A percentile compares a stretch with the other conserved stretches of the same genome.
Conservation (phyloP, 2,797 vertebrate species). For the Sphenodon punctatus region DNA sequence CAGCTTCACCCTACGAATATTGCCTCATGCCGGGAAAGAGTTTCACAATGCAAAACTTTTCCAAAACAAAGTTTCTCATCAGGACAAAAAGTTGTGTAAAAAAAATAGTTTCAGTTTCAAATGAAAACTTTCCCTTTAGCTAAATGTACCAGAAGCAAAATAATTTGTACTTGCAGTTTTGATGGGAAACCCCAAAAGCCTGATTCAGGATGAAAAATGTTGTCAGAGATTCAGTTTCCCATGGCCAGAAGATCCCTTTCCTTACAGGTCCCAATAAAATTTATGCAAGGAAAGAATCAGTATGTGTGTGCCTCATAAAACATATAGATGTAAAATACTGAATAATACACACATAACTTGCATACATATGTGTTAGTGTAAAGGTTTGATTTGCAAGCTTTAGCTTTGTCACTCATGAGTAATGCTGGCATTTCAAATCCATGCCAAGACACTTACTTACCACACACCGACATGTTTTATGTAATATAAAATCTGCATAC, state of each 20-base stretch:
- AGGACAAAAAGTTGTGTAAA: no score
- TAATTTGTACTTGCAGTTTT: no score
- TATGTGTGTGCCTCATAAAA: neutral
- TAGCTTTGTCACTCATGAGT: constrained; percentile 47
- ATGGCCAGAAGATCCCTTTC: neutral
- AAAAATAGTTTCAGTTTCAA: no score
- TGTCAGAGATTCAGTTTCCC: no score
- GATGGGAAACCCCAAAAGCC: no score
- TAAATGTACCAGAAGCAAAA: no score
- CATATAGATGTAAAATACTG: neutral
- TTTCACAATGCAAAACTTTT: no score
- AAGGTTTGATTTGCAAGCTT: constrained; percentile 35
- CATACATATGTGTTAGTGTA: neutral
- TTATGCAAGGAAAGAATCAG: neutral
- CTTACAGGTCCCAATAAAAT: neutral
- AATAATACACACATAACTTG: constrained; percentile 59
- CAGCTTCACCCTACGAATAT: no score
- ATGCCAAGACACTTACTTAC: constrained; percentile 59
- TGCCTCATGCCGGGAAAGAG: no score
- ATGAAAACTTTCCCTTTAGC: no score
- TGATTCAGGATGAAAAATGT: no score
- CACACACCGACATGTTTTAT: constrained; percentile 52
- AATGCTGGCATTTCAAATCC: constrained; percentile 40
- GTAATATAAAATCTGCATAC: neutral
- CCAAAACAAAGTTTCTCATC: no score